A percentile compares a stretch with the other conserved stretches of the same genome.
phyloP scores from a whole-genome alignment of 2,797 vertebrate genomes.

The Leucoraja ocellata region DNA sequence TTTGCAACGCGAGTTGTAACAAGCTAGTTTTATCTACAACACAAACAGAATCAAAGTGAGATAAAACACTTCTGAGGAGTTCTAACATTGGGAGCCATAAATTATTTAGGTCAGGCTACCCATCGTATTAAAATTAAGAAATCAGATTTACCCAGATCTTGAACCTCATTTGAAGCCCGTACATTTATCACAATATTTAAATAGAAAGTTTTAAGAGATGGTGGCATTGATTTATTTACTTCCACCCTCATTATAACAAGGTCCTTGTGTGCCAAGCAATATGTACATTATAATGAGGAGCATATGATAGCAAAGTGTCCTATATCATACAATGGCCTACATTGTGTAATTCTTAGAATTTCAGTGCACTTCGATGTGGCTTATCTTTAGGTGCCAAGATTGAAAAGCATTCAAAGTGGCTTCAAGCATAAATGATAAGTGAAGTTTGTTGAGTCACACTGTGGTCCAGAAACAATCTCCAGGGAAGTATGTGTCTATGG shows the following conservation, averaged over 20 bases:
- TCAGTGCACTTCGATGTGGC: neutral
- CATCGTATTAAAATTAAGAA: neutral
- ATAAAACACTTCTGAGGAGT: neutral
- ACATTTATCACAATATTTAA: slow-evolving; percentile 34
- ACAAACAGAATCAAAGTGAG: neutral
- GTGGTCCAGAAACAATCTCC: no score
- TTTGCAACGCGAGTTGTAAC: slow-evolving; percentile 15
- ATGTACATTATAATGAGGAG: slow-evolving; percentile 36
- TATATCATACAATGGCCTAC: neutral
- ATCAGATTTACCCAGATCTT: slow-evolving; percentile 11
- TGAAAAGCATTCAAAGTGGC: neutral
- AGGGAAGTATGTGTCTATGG: neutral
- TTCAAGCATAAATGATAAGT: neutral
- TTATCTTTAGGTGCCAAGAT: no score
- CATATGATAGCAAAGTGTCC: slow-evolving; percentile 6
- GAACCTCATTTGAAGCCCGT: slow-evolving; percentile 6
- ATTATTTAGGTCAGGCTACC: slow-evolving; percentile 34
- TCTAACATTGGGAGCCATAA: neutral
- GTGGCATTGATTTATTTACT: slow-evolving; percentile 33
- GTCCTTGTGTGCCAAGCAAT: neutral
- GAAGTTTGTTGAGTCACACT: neutral
- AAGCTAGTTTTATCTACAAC: neutral
- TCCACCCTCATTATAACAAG: slow-evolving; percentile 35
- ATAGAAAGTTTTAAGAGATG: slow-evolving; percentile 35
- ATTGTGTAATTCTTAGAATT: neutral